phyloP scores from a whole-genome alignment of 2,113 vertebrate species.

The Calidris pugnax region DNA sequence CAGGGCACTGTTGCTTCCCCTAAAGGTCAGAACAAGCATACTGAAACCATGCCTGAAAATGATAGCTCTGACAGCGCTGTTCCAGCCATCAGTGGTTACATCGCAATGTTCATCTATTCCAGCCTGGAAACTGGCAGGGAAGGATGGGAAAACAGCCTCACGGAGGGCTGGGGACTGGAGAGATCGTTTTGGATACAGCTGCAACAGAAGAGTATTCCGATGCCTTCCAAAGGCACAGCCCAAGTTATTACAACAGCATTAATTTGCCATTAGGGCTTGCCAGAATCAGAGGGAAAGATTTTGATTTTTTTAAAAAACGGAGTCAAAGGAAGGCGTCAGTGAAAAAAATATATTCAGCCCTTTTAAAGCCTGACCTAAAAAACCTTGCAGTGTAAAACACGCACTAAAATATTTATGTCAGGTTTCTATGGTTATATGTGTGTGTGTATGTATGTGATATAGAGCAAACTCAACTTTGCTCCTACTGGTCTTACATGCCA shows the following conservation, averaged over 20 bases:
- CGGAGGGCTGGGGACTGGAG: not conserved
- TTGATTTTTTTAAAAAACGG: constrained; percentile 18
- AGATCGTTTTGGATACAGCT: not conserved
- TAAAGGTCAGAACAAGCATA: constrained; percentile 45
- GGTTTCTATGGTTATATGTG: constrained; percentile 7
- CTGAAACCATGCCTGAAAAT: not conserved
- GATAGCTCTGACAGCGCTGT: not conserved
- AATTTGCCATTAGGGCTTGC: not conserved
- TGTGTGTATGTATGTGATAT: rapidly evolving
- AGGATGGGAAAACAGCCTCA: not conserved
- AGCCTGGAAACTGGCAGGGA: not conserved
- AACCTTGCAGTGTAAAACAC: not conserved
- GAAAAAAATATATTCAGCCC: not conserved
- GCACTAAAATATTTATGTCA: constrained; percentile 35
- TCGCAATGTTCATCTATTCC: not conserved
- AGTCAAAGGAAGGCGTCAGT: not conserved
- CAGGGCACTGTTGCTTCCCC: constrained; percentile 22
- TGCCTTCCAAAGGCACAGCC: constrained; percentile 7
- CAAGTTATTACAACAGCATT: not conserved
- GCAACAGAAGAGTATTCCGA: not conserved
- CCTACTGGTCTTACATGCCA: not conserved
- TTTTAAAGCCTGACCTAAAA: constrained; percentile 50
- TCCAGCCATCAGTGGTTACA: not conserved
- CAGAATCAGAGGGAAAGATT: not conserved
- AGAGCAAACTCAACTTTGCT: not conserved